Base-by-base conservation (phyloP, 2,888 invertebrate genomes). In the Ligdia adustata region DNA sequence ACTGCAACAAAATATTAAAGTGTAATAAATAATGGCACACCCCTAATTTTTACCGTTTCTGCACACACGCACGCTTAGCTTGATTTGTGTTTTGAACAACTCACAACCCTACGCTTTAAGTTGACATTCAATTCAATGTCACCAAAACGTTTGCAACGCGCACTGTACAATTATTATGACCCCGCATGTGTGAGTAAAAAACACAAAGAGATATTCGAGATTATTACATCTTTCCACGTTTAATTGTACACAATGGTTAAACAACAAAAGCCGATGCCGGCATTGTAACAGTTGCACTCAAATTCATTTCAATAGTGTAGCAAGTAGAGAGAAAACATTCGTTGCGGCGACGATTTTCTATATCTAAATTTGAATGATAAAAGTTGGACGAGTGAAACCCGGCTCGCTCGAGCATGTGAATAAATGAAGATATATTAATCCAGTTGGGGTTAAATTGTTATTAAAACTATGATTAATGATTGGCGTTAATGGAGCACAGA, bases 391-490 rank as follows among this genome's bases (percentile, higher is more conserved):
- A 73, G 60, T 52, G 52, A 69, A 7, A 38, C 28, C 31, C 38
- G 28, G 16, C 46, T 4, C 68, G 72, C 64, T 68, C 65, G 64
- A 68, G 69, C 70, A 74, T 69, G 73, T 72, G 82, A 79, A 82
- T 80, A 82, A 81, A 88, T 86, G 87, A 88, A 89, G 88, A 90
- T 89, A 87, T 90, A 89, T 90, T 87, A 86, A 88, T 87, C 84
- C 74, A 81, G 81, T 82, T 80, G 83, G 89, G 87, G 88, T 88
- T 90, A 89, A 89, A 87, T 87, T 85, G 82, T 89, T 89, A 88
- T 89, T 89, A 89, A 89, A 87, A 89, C 86, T 88, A 87, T 89
- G 90, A 90, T 90, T 87, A 89, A 90, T 90, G 84, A 71, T 75
- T 63, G 59, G 60, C 73, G 79, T 82, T 88, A 87, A 88, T 89